Base-by-base conservation (phyloP, 2,888 invertebrate species). In the Poecilobothrus nobilitatus region DNA sequence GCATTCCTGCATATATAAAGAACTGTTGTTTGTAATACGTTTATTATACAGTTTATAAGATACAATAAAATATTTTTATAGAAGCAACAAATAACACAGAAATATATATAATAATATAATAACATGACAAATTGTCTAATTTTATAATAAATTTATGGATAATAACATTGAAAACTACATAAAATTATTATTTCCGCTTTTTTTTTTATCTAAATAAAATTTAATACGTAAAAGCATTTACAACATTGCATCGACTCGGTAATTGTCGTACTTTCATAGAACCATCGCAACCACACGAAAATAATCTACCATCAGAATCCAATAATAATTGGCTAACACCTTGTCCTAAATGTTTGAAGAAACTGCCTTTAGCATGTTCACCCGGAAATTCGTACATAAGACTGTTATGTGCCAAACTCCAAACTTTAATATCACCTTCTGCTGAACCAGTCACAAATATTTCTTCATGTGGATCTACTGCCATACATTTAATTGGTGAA, bases 271-370 rank as follows among this genome's bases (percentile, higher is more conserved):
- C 94, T 86, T 98, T 98, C 91, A 99, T 94, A 67, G 97, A 97
- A 76, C 97, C 97, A 85, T 99, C 99, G 66, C 97, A 96, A 68
- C 99, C 99, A 82, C 99, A 99, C 8, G 98, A 98, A 84, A 96
- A 98, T 75, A 99, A 84, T 66, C 97, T 89, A 34, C 91, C 91
- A 71, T 90, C 89, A 64, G 91, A 88, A 81, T 97, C 97, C 71
- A 98, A 90, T 78, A 93, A 91, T 74, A 99, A 86, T 83, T 99
- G 97, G 66, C 96, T 95, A 63, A 98, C 97, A 44, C 96, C 96
- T 83, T 95, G 95, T 44, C 96, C 95, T 77, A 96, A 95, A 81
- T 96, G 96, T 79, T 97, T 94, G 85, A 99, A 97, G 86, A 98
- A 96, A 72, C 95, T 94, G 72, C 95, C 95, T 74, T 93, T 88